Evolutionary conservation across 2,113 vertebrate species (phyloP).

Genomic region (Phasianus colchicus): DNA sequence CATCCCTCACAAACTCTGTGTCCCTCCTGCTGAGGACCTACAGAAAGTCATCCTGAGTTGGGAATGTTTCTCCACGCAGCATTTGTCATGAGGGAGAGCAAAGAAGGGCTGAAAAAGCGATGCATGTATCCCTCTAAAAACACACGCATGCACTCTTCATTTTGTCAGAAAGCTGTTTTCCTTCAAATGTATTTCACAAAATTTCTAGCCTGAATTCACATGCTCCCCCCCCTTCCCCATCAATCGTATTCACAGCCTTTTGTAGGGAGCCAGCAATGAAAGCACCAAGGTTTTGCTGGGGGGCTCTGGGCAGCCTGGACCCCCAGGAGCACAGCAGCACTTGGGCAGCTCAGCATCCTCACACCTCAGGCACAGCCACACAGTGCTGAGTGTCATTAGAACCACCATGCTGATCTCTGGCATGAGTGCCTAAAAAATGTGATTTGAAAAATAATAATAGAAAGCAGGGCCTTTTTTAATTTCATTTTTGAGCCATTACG

Average conservation of each 20-base stretch:
- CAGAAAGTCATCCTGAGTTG: neutral
- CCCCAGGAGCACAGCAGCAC: neutral
- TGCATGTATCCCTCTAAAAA: too few species aligned
- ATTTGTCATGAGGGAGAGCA: neutral
- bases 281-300: fast-evolving
- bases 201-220: constrained; percentile 24
- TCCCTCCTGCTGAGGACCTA: neutral
- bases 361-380: neutral
- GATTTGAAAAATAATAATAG: constrained; percentile 27
- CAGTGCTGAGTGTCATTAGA: neutral
- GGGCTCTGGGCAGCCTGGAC: neutral
- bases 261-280: constrained; percentile 47
- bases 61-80: neutral
- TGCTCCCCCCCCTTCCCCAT: constrained; percentile 1
- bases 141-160: too few species aligned
- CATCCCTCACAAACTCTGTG: neutral
- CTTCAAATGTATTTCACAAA: neutral
- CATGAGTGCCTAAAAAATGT: neutral
- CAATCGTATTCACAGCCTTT: constrained; percentile 58
- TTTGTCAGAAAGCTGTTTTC: neutral
- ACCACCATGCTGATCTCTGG: neutral
- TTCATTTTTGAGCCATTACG: constrained; percentile 32
- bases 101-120: neutral
- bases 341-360: neutral
- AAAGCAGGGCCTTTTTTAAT: constrained; percentile 8